These are phyloP conservation scores for Tenthredo amoena DNA, from an alignment of 2,888 invertebrate species.

Conservation along the genomic window DNA sequence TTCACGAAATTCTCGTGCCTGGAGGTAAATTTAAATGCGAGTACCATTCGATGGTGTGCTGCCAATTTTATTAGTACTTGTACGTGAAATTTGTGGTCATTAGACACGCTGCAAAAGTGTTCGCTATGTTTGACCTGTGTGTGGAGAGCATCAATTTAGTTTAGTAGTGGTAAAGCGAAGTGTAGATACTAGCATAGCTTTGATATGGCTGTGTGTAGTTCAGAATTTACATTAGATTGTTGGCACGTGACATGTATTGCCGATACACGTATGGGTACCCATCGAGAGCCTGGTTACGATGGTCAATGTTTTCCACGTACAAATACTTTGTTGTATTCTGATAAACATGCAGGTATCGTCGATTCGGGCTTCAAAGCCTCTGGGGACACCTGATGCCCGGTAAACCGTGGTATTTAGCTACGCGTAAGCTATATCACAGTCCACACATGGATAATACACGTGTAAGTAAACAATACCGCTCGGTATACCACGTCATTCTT, in stretches of 20 bases:
- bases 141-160: conserved; percentile 28
- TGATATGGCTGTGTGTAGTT: background rate
- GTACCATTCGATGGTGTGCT: conserved; percentile 3
- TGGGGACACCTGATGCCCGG: background rate
- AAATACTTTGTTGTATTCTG: conserved; percentile 46
- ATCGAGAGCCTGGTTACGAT: background rate
- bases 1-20: background rate
- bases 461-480: background rate
- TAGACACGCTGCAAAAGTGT: conserved; percentile 7
- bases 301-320: conserved; percentile 29
- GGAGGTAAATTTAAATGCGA: background rate
- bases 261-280: background rate
- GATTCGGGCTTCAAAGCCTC: background rate
- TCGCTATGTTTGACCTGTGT: background rate
- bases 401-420: conserved; percentile 10
- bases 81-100: conserved; percentile 32
- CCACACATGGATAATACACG: background rate
- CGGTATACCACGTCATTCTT: background rate
- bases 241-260: conserved; percentile 35
- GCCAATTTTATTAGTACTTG: conserved; percentile 23
- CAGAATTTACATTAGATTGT: conserved; percentile 24
- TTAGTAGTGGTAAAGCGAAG: background rate
- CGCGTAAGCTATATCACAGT: background rate
- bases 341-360: conserved; percentile 23
- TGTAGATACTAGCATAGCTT: background rate